Base-by-base conservation (phyloP, 1,140 invertebrate genomes). In the Ceratosolen fusciceps region DNA sequence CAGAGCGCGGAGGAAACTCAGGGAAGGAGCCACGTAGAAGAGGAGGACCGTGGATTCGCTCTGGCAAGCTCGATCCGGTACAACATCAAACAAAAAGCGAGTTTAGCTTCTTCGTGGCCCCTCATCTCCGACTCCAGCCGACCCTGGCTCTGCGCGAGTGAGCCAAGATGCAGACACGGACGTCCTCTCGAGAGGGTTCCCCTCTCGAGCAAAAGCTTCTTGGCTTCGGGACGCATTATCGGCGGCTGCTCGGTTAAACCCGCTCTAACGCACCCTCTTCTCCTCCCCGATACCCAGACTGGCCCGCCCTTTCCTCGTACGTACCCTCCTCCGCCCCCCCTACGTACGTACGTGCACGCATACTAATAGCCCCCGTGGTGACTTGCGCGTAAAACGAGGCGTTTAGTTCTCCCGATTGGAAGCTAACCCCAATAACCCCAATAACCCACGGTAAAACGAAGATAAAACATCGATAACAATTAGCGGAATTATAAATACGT, bases 31-130 rank as follows among this genome's bases (percentile, higher is more conserved):
- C 26, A 21, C 24, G 29, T 1, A 58, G 60, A 39, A 67, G 39
- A 70, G 39, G 67, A 47, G 37, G 60, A 65, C 60, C n/a, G 94
- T 93, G 19, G 39, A 54, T 77, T 19, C 31, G n/a, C 29, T 47
- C 26, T 29, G 52, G 4, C 65, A 43, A 43, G 26, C 49, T 43
- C 5, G 37, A 77, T 58, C 52, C n/a, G 24, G 49, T 70, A 47
- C 43, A 79, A 56, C 65, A 52, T 56, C 62, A 82, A 85, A 85
- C 83, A 84, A 84, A 85, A 84, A 85, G 84, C 77, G 74, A 83
- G 84, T 86, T 84, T 83, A 82, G 72, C 74, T 49, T 60, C 31
- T 47, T 29, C 54, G 3, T 56, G 10, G 12, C 21, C n/a, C n/a
- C 49, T 52, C 19, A 9, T 52, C 49, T 52, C 10, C 49, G 5